phyloP scores from a whole-genome alignment of 2,113 vertebrate genomes.

The Epinephelus lanceolatus region DNA sequence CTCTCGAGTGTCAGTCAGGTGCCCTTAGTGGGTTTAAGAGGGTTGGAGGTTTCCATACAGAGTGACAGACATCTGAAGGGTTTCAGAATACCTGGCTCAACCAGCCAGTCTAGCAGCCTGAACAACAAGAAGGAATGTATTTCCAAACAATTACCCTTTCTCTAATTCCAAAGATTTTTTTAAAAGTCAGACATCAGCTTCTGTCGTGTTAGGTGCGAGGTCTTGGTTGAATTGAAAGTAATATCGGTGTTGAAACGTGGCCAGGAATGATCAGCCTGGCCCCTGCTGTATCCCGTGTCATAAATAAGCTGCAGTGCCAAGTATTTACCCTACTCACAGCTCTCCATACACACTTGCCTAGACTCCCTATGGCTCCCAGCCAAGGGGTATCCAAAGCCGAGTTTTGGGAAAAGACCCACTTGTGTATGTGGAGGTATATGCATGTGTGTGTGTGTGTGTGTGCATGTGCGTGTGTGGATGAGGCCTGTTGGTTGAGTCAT shows the following conservation, averaged over 20 bases:
- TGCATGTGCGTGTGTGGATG: not conserved
- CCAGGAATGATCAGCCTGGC: constrained; percentile 24
- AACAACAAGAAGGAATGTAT: not conserved
- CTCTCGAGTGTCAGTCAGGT: constrained; percentile 49
- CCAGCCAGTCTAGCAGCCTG: not conserved
- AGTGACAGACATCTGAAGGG: not conserved
- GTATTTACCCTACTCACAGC: constrained; percentile 54
- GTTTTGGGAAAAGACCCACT: constrained; percentile 45
- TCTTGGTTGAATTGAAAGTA: constrained; percentile 41
- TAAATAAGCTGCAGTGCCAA: constrained; percentile 72
- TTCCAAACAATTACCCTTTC: constrained; percentile 4
- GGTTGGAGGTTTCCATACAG: constrained; percentile 47
- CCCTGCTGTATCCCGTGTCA: constrained; percentile 55
- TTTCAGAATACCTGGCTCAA: constrained; percentile 21
- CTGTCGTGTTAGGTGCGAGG: constrained; percentile 26
- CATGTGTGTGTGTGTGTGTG: not conserved
- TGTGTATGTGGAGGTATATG: constrained; percentile 12
- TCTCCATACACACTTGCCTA: constrained; percentile 47
- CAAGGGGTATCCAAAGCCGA: constrained; percentile 52
- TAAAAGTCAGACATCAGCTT: constrained; percentile 17
- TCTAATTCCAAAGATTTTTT: constrained; percentile 6
- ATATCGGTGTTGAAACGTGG: constrained; percentile 41
- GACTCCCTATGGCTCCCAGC: not conserved
- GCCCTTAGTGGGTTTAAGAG: constrained; percentile 19
- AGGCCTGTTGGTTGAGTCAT: not conserved